Base-by-base conservation (phyloP, 2,113 vertebrate species). In the Ifrita kowaldi region DNA sequence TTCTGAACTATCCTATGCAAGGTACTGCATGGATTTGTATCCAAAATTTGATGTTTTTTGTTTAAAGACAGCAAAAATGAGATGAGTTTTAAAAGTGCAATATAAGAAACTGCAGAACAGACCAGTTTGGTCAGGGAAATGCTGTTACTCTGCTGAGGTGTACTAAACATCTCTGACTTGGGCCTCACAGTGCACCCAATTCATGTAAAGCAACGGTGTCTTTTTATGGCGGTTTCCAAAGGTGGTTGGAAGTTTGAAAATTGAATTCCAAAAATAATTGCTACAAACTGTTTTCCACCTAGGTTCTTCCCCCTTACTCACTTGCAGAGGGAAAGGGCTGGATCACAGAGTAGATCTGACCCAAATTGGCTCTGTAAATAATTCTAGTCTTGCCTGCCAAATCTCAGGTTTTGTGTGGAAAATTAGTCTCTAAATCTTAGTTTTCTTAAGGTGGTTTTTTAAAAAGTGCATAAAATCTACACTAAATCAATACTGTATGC, bases 141-240 rank as follows among this genome's bases (percentile, higher is more conserved):
- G 15, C 26, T 59, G 16, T 55, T 89, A 6, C 41, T 81, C 68
- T 92, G 0, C 47, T 52, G 24, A 50, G 47, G 18, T 78, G 27
- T 50, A 16, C 24, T 63, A 13, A 8, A 12, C 22, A 63, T 26
- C 37, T 78, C 59, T 81, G 59, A 52, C 37, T 52, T 9, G 1
- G 62, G 24, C 67, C 32, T 77, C 59, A 13, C 11, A 13, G 50
- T 27, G 26, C 42, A 30, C 46, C 46, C 37, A 70, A 1, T 39
- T 59, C 1, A 0, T 42, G 23, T 27, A 73, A 83, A 84, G 26
- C 16, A 30, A 0, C 0, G 1, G 41, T 56, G 10, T 46, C 41
- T 42, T 80, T 64, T 42, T 50, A 12, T 62, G 42, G 16, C 57
- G 79, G 16, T 77, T 83, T 90, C 55, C 46, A 86, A 52, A 94